Conservation (phyloP, 2,113 vertebrate genomes). For the Propithecus coquereli region DNA sequence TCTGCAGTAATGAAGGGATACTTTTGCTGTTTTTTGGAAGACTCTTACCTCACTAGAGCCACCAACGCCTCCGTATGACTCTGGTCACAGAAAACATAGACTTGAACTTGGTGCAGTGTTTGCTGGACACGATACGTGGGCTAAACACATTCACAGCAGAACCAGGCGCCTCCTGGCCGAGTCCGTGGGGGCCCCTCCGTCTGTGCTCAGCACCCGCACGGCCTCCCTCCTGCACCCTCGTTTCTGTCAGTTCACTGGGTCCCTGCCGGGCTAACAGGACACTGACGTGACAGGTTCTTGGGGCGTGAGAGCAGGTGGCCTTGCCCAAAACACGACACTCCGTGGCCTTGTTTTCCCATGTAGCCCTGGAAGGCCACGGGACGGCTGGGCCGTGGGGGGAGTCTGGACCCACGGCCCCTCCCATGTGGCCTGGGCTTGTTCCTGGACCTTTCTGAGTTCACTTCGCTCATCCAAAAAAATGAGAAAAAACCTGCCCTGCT, state of each 20-base stretch:
- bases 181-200: fast-evolving
- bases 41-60: fast-evolving
- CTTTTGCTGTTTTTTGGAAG: neutral
- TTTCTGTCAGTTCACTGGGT: neutral
- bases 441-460: neutral
- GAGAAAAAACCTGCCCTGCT: no score
- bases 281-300: neutral
- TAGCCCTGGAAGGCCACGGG: neutral
- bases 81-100: neutral
- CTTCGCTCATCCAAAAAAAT: neutral
- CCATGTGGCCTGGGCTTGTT: no score
- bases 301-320: fast-evolving
- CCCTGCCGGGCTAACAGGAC: neutral
- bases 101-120: fast-evolving
- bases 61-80: fast-evolving
- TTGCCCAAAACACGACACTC: no score
- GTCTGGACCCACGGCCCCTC: neutral
- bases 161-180: neutral
- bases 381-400: no score
- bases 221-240: fast-evolving
- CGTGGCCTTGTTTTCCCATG: neutral
- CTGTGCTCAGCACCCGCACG: no score
- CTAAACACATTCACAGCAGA: neutral
- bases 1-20: fast-evolving
- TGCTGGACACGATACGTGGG: neutral